Percentiles rank a stretch among this genome's conserved stretches.
Conservation (phyloP, 2,113 vertebrate species). For the Rhea pennata region DNA sequence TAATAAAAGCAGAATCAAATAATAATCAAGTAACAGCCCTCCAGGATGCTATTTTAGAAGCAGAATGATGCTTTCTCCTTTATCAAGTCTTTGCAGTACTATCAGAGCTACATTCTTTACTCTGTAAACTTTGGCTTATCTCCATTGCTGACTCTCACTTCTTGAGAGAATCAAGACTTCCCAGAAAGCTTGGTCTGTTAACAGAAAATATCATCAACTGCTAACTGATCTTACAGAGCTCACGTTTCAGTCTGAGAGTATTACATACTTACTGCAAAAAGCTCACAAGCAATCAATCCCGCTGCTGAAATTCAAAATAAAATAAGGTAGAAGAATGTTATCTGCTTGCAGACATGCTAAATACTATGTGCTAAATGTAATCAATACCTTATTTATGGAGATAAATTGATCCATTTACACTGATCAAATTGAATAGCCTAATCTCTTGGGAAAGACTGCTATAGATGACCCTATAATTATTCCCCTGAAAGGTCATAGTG, state of each 20-base stretch:
- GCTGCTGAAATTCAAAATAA: neutral
- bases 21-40: neutral
- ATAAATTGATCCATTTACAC: neutral
- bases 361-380: neutral
- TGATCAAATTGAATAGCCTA: neutral
- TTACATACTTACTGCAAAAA: neutral
- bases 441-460: neutral
- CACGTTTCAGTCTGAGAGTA: neutral
- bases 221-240: neutral
- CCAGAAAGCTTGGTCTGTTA: neutral
- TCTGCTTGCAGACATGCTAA: neutral
- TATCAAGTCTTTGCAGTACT: neutral
- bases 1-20: constrained; percentile 24
- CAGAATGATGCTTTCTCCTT: neutral
- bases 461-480: neutral
- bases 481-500: neutral
- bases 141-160: neutral
- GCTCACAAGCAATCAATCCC: neutral
- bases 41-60: neutral
- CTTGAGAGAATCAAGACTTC: neutral
- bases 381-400: neutral
- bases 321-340: neutral
- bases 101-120: neutral
- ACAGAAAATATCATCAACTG: neutral
- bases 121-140: neutral